Conservation (phyloP, 2,888 invertebrate species). For the Drosophila merina region DNA sequence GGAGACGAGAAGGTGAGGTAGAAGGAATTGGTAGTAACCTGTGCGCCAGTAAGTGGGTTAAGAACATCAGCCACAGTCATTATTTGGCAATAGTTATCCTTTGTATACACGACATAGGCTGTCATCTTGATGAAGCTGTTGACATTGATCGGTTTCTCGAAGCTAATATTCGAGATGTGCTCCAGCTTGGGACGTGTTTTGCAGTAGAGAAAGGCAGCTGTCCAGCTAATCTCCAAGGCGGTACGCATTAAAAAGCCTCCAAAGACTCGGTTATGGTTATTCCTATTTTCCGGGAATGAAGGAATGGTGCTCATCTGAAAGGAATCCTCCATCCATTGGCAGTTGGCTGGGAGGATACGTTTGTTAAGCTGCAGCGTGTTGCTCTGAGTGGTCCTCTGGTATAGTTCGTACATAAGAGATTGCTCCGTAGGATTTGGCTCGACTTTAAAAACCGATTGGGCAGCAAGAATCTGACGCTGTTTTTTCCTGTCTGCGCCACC, state of each 20-base stretch:
- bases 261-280: slow-evolving; percentile 90
- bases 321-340: slow-evolving; percentile 87
- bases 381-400: slow-evolving; percentile 86
- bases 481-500: slow-evolving; percentile 86
- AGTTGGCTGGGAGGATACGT: slow-evolving; percentile 85
- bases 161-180: slow-evolving; percentile 89
- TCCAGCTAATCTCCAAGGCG: slow-evolving; percentile 90
- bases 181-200: slow-evolving; percentile 86
- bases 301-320: slow-evolving; percentile 86
- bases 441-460: slow-evolving; percentile 86
- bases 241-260: slow-evolving; percentile 92
- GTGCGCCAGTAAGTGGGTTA: slow-evolving; percentile 85
- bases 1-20: slow-evolving; percentile 88
- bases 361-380: slow-evolving; percentile 85
- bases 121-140: slow-evolving; percentile 89
- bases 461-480: slow-evolving; percentile 84
- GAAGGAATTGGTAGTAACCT: slow-evolving; percentile 89
- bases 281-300: slow-evolving; percentile 88
- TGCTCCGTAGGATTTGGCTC: slow-evolving; percentile 88
- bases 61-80: slow-evolving; percentile 88
- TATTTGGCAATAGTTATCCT: slow-evolving; percentile 86
- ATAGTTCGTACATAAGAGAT: slow-evolving; percentile 88
- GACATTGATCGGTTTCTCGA: slow-evolving; percentile 89
- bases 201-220: slow-evolving; percentile 86
- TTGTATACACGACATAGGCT: slow-evolving; percentile 87